These are phyloP conservation scores for Desmodus rotundus DNA, from an alignment of 2,113 vertebrate genomes.

Conservation along the genomic window DNA sequence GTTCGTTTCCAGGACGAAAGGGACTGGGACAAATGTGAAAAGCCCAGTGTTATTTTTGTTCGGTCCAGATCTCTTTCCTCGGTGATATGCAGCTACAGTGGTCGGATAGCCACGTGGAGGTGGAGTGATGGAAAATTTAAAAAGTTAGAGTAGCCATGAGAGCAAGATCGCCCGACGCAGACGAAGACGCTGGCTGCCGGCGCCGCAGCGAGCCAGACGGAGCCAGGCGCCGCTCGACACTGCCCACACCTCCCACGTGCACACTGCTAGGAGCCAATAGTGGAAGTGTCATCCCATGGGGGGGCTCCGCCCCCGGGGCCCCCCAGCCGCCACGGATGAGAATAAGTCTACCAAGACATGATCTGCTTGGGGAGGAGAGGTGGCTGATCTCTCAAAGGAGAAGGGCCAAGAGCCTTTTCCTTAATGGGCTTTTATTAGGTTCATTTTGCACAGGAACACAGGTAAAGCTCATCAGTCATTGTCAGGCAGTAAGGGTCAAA, in stretches of 20 bases:
- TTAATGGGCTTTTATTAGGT: no score
- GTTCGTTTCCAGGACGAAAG: neutral
- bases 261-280: neutral
- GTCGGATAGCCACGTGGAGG: neutral
- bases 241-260: neutral
- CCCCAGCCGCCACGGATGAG: no score
- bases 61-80: neutral
- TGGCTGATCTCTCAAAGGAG: no score
- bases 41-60: neutral
- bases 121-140: neutral
- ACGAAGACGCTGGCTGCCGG: neutral
- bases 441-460: no score
- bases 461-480: no score
- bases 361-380: no score
- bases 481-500: no score
- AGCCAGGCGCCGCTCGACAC: accelerated
- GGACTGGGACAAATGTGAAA: neutral
- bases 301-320: no score
- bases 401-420: no score
- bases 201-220: neutral
- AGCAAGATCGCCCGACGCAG: neutral
- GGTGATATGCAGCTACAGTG: neutral
- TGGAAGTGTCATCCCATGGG: no score
- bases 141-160: neutral
- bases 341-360: no score